Evolutionary conservation across 1,140 invertebrate species (phyloP).

Genomic region (Oedothorax gibbosus): DNA sequence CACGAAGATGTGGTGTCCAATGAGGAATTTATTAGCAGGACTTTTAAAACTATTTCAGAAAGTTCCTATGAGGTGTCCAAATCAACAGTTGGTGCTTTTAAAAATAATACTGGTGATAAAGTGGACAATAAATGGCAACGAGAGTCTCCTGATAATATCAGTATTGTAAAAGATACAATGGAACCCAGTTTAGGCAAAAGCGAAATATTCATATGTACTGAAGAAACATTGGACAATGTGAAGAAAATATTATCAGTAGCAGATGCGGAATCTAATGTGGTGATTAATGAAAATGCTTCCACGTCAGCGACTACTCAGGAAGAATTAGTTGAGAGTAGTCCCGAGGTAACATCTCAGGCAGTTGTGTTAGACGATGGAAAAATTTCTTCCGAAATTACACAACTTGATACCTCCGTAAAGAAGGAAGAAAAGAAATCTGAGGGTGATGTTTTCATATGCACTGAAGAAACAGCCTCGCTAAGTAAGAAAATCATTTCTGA

Average conservation of each 20-base stretch:
- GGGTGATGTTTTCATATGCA: too few species aligned
- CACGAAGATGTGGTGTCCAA: neutral
- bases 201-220: slow-evolving; percentile 57
- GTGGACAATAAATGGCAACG: slow-evolving; percentile 44
- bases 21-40: slow-evolving; percentile 52
- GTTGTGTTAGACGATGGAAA: neutral
- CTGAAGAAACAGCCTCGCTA: neutral
- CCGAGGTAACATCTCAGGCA: neutral
- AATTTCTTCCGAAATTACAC: neutral
- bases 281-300: neutral
- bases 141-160: slow-evolving; percentile 54
- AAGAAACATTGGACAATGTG: slow-evolving; percentile 52
- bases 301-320: slow-evolving; percentile 5
- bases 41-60: slow-evolving; percentile 27
- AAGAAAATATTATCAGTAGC: slow-evolving; percentile 51
- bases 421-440: neutral
- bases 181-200: slow-evolving; percentile 51
- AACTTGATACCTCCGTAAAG: neutral
- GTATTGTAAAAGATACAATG: slow-evolving; percentile 43
- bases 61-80: slow-evolving; percentile 32
- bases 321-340: neutral
- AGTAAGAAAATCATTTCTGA: slow-evolving; percentile 1
- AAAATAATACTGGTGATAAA: slow-evolving; percentile 36
- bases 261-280: slow-evolving; percentile 52
- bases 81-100: slow-evolving; percentile 44